A percentile compares a stretch with the other conserved stretches of the same genome.
phyloP scores from a whole-genome alignment of 2,113 vertebrate species.

The Circaetus cinerascens region DNA sequence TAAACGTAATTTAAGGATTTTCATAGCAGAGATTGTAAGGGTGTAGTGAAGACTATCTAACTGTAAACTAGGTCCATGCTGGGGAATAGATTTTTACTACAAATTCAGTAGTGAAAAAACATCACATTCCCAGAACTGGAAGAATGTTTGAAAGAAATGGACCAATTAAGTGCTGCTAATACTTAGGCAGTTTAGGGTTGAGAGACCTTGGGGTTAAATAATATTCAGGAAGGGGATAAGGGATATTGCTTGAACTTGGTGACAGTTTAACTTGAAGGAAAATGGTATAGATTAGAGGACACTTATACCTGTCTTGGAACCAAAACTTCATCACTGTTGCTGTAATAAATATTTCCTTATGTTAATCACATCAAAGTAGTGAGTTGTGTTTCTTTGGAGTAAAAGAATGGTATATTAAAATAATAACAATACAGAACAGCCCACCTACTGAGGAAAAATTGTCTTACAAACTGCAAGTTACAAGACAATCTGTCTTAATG shows the following conservation, averaged over 20 bases:
- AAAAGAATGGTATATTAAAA: background rate
- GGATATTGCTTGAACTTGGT: background rate
- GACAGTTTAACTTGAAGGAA: background rate
- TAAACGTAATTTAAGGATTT: background rate
- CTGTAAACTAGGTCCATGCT: background rate
- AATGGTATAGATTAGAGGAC: background rate
- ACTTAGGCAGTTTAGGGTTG: background rate
- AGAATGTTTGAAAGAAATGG: background rate
- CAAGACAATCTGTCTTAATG: background rate
- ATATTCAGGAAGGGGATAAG: background rate
- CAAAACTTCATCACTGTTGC: background rate
- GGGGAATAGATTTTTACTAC: background rate
- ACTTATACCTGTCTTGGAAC: background rate
- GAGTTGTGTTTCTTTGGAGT: background rate
- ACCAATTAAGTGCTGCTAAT: background rate
- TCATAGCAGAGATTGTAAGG: background rate
- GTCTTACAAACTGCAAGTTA: background rate
- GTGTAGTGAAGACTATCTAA: background rate
- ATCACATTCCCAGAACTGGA: background rate
- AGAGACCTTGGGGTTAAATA: background rate
- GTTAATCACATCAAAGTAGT: background rate
- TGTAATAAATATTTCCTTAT: conserved; percentile 1
- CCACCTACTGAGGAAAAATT: background rate
- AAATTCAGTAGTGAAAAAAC: background rate
- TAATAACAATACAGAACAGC: background rate